Conservation (phyloP, 1,140 invertebrate genomes). For the Steinernema feltiae region DNA sequence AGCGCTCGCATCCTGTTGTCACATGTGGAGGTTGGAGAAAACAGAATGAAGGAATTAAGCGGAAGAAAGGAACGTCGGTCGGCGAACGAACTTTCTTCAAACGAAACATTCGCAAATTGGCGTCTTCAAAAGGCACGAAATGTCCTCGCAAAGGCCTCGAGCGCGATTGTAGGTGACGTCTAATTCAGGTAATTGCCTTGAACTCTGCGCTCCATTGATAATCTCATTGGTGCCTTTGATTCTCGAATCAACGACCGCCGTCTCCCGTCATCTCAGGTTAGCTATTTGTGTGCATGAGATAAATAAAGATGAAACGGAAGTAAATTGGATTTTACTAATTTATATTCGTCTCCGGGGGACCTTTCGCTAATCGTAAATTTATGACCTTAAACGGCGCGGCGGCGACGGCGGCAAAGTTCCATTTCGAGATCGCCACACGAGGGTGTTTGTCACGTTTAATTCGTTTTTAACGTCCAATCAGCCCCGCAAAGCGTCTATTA, state of each 20-base stretch:
- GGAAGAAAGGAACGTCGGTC: not conserved
- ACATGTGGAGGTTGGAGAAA: not conserved
- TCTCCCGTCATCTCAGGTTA: too few species aligned
- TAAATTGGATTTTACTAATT: constrained; percentile 10
- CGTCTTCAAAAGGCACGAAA: too few species aligned
- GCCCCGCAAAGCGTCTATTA: too few species aligned
- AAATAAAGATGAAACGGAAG: not conserved
- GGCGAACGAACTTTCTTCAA: too few species aligned
- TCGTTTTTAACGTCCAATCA: too few species aligned
- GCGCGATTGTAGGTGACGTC: too few species aligned
- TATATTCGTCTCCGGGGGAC: not conserved
- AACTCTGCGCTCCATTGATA: not conserved
- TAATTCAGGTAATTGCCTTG: not conserved
- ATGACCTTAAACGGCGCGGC: not conserved
- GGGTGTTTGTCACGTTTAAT: too few species aligned
- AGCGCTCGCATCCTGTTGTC: not conserved
- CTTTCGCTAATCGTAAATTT: not conserved
- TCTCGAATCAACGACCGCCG: too few species aligned
- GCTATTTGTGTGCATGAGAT: too few species aligned
- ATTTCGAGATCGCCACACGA: not conserved
- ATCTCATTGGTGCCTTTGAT: too few species aligned
- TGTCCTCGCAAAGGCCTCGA: too few species aligned
- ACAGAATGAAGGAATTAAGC: not conserved
- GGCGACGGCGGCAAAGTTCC: not conserved
- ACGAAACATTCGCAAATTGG: too few species aligned